Base-by-base conservation (phyloP, 2,888 invertebrate species). In the Erynnis tages region DNA sequence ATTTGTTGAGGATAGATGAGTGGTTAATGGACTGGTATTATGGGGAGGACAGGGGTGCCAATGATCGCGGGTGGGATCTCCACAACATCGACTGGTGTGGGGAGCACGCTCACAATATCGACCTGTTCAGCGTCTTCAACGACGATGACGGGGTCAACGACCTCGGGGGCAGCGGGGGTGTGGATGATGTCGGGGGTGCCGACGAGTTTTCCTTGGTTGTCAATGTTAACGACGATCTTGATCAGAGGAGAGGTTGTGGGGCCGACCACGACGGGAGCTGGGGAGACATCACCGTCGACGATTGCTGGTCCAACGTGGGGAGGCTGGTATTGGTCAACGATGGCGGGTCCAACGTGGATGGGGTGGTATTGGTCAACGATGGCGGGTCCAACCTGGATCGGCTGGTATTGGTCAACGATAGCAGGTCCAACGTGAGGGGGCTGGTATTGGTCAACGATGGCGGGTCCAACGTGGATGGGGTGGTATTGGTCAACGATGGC, bases 351-450 rank as follows among this genome's bases (percentile, higher is more conserved):
- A 14, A 46, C 41, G 7, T 25, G 10, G 8, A 55, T 34, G n/a
- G 19, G 41, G 16, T 53, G 44, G 5, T 52, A 14, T 2, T 38
- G 19, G 3, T 46, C 48, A 1, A 50, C 21, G 14, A 65, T 27
- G 49, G 62, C 35, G 11, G 29, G 29, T 11, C 8, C 29, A n/a
- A n/a, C n/a, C n/a, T n/a, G n/a, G n/a, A n/a, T n/a, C n/a, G n/a
- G n/a, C n/a, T n/a, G n/a, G n/a, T n/a, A n/a, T n/a, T n/a, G n/a
- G n/a, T n/a, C n/a, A n/a, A n/a, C n/a, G n/a, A n/a, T n/a, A n/a
- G n/a, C n/a, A 25, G 56, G 55, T 6, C 53, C 53, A 53, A 62
- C 62, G 30, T 54, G 23, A 23, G 57, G 38, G 21, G 64, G 65
- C 50, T 66, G 11, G 17, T 17, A 32, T 8, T 45, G 21, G 2